Evolutionary conservation across 2,113 vertebrate species (phyloP), one percentile per base, ranked within the genome.

Genomic region (Brevimyrus niger): DNA sequence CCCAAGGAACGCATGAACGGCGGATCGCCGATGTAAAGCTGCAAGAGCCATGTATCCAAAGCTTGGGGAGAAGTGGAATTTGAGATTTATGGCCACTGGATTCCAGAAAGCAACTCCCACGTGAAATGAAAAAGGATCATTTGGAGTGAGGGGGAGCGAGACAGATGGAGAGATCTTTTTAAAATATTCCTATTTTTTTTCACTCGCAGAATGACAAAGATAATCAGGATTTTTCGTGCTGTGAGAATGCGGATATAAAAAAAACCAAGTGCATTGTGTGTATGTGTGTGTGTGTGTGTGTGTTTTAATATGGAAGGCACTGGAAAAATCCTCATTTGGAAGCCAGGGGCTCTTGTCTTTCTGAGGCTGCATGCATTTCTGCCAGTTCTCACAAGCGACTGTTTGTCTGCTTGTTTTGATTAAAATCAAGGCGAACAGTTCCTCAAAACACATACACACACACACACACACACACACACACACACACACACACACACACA

Each of bases 331-430:
- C 80, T 90, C 51, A 92, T 89, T 91, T 91, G 85, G 47, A 90
- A 53, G 88, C 17, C 50, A 31, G 27, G 42, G 88, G 82, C 80
- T 89, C 76, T 88, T 84, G 13, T 88, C 86, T 65, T 61, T 46
- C 51, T 31, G 87, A 91, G 89, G 92, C 92, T 87, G 27, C 89
- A 80, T 53, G 47, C 89, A 90, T 38, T 89, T 89, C 87, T 93
- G 90, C 86, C 93, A 92, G 90, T 90, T 87, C 50, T 69, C 90
- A 35, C 88, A 86, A 50, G 58, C 69, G 90, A 90, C 89, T 53
- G 58, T 73, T 73, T 80, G 82, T 90, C 89, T 92, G 91, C 88
- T 91, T 91, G 92, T 91, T 93, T 92, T 93, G 91, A 94, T 94
- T 93, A 93, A 91, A 93, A 92, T 89, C 91, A 89, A 89, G 91